phyloP scores from a whole-genome alignment of 2,113 vertebrate species.

The Megaceryle torquata region DNA sequence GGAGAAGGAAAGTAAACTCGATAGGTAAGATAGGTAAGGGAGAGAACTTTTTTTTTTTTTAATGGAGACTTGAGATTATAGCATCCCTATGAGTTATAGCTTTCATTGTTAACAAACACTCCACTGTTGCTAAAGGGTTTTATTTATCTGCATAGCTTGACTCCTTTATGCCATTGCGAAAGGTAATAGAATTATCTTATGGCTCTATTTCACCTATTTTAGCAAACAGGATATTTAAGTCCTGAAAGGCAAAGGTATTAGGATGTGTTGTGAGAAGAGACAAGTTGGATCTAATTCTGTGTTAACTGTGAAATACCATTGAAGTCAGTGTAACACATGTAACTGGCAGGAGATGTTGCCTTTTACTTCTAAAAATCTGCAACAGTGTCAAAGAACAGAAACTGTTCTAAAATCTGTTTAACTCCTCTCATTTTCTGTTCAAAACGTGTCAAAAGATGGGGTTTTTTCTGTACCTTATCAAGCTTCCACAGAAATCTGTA shows the following conservation, averaged over 20 bases:
- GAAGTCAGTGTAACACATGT: background rate
- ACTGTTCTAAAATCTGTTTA: slow-evolving; percentile 7
- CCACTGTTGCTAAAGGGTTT: background rate
- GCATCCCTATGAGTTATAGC: background rate
- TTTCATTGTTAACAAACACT: background rate
- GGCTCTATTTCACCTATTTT: background rate
- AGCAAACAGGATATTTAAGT: background rate
- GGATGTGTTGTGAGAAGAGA: background rate
- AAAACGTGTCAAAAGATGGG: background rate
- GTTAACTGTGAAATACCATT: slow-evolving; percentile 1
- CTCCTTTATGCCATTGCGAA: background rate
- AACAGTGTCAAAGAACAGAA: background rate
- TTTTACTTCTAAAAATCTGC: slow-evolving; percentile 1
- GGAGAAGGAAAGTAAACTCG: background rate
- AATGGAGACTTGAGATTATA: background rate
- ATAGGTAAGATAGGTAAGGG: background rate
- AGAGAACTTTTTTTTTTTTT: background rate
- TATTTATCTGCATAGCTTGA: background rate
- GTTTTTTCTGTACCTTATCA: background rate
- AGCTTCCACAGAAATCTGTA: background rate
- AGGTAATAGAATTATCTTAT: background rate
- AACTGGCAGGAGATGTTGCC: background rate
- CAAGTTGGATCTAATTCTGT: background rate
- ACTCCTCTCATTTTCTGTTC: background rate
- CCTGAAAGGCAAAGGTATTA: background rate